A percentile compares a stretch with the other conserved stretches of the same genome.
Conservation (phyloP, 1,140 invertebrate species). For the Trichomalopsis sarcophagae region DNA sequence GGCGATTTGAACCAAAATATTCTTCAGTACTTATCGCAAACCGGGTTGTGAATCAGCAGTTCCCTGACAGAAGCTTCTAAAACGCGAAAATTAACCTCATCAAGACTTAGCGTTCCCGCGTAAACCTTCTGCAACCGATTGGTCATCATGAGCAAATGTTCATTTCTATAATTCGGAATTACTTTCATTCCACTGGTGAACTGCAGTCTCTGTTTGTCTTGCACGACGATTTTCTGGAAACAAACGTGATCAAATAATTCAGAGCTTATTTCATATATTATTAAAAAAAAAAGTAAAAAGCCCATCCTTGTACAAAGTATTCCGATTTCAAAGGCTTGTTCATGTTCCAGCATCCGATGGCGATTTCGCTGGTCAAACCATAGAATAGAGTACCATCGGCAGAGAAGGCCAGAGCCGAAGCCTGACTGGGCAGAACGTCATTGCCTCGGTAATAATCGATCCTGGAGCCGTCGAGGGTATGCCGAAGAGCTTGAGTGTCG, state of each 20-base stretch:
- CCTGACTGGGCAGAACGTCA: conserved; percentile 65
- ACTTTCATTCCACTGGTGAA: conserved; percentile 82
- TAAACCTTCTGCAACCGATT: conserved; percentile 70
- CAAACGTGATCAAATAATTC: neutral
- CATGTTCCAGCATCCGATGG: conserved; percentile 69
- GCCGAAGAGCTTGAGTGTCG: conserved; percentile 53
- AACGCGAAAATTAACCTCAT: conserved; percentile 64
- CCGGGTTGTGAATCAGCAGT: conserved; percentile 59
- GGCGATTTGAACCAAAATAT: neutral
- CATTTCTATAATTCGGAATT: conserved; percentile 64
- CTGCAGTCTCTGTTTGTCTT: conserved; percentile 74
- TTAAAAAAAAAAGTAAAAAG: neutral
- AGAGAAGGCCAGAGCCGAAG: conserved; percentile 63
- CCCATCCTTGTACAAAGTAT: conserved; percentile 52
- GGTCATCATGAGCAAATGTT: conserved; percentile 80
- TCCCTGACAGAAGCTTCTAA: conserved; percentile 51
- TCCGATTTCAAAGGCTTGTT: conserved; percentile 33
- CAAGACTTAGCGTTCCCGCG: conserved; percentile 54
- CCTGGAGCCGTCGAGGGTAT: conserved; percentile 41
- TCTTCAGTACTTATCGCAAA: conserved; percentile 58
- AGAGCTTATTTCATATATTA: neutral
- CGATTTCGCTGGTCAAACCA: conserved; percentile 60
- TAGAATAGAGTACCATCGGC: conserved; percentile 65
- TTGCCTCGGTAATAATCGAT: conserved; percentile 62
- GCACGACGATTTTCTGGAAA: conserved; percentile 69